These are phyloP conservation scores for Dallia pectoralis DNA, from an alignment of 2,797 vertebrate genomes.

Conservation along the genomic window DNA sequence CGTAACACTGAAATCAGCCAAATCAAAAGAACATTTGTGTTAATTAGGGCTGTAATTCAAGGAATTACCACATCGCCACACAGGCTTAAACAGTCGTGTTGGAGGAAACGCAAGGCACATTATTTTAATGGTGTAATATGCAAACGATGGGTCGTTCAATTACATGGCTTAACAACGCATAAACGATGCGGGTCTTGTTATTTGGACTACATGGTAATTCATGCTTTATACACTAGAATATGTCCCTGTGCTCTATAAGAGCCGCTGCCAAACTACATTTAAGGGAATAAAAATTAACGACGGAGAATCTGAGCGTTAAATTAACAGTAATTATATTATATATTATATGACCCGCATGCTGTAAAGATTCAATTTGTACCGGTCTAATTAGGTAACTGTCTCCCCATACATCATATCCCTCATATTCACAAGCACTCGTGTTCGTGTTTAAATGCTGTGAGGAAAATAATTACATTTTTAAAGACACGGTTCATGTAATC, in stretches of 20 bases:
- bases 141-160: conserved; percentile 99
- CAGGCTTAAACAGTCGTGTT: conserved; percentile 98
- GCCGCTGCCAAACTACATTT: conserved; percentile 91
- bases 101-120: conserved; percentile 97
- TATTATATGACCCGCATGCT: conserved; percentile 99
- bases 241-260: conserved; percentile 80
- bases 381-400: conserved; percentile 96
- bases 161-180: conserved; percentile 99
- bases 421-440: conserved; percentile 80
- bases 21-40: conserved; percentile 99
- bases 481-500: conserved; percentile 65
- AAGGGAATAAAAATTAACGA: conserved; percentile 99
- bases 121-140: conserved; percentile 99
- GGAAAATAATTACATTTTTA: conserved; percentile 80
- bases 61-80: conserved; percentile 95
- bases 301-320: conserved; percentile 98
- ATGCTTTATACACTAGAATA: conserved; percentile 83
- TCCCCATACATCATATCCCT: conserved; percentile 93
- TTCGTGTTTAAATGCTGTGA: conserved; percentile 65
- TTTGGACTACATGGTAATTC: conserved; percentile 90
- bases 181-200: conserved; percentile 97
- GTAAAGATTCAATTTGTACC: conserved; percentile 99
- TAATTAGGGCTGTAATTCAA: conserved; percentile 99
- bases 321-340: conserved; percentile 99
- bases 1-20: conserved; percentile 92